Base-by-base conservation (phyloP, 2,888 invertebrate genomes). In the Myopa tessellatipennis region DNA sequence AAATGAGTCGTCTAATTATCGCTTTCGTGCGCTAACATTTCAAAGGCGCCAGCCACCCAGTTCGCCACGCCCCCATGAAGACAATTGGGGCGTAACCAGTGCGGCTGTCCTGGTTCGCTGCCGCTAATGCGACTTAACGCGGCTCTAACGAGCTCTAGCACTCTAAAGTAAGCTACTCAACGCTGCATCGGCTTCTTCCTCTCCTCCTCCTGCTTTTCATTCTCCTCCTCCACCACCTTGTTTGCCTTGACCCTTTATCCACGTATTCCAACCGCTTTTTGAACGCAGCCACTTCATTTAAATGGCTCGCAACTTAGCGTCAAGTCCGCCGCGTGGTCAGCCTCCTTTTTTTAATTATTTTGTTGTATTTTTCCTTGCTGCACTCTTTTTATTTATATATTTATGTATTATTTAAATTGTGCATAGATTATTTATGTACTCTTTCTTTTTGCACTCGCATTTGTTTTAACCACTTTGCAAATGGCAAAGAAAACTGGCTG, bases 241-340 rank as follows among this genome's bases (percentile, higher is more conserved):
- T 12, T 40, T 8, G 14, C 40, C 34, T 16, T 26, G 26, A 26
- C 36, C 16, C 4, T 16, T 67, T 4, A 36, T 10, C 45, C 36
- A 34, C 38, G 16, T 16, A 40, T 34, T 16, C 65, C 36, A 10
- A 16, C 16, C 5, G 10, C 65, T 36, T 12, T 36, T 36, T 14
- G 36, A 65, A 14, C 65, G 18, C 65, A 16, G 12, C 67, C 38
- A 67, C 68, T 75, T 68, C 40, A 68, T n/a, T 68, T 68, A 68
- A 67, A 55, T 52, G 67, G 52, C 38, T 12, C 18, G 14, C 67
- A 60, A 69, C 40, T 67, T 67, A 26, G 58, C 65, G 40, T 67
- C 45, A 26, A 10, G 74, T 55, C 55, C 74, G 74, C 38, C 67
- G 55, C 26, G 69, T 75, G 75, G 75, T 75, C 75, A 75, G 69